phyloP scores from a whole-genome alignment of 2,888 invertebrate species.

The Hoplodrina ambigua region DNA sequence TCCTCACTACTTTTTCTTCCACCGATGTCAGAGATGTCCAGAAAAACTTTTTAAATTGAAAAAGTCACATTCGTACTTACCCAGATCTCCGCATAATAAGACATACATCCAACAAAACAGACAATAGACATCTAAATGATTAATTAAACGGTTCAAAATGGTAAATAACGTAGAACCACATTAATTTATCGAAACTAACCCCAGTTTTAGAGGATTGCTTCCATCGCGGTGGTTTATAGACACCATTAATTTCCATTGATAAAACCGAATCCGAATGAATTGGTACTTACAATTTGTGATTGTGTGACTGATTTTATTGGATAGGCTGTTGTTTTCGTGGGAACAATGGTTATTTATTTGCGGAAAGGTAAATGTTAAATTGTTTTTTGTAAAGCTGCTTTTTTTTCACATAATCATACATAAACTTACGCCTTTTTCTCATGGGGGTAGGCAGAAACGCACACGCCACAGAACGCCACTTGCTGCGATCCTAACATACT shows the following conservation, averaged over 20 bases:
- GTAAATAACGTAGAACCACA: constrained; percentile 36
- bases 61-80: too few species aligned
- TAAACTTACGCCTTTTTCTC: too few species aligned
- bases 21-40: too few species aligned
- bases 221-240: constrained; percentile 47
- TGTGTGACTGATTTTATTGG: constrained; percentile 33
- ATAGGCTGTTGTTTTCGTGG: constrained; percentile 9
- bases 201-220: constrained; percentile 35
- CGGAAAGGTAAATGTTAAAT: background rate
- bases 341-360: background rate
- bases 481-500: too few species aligned
- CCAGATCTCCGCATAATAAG: constrained; percentile 4
- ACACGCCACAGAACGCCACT: too few species aligned
- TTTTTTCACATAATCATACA: too few species aligned
- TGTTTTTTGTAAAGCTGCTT: too few species aligned
- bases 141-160: constrained; percentile 41
- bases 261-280: constrained; percentile 31
- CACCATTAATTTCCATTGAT: constrained; percentile 50
- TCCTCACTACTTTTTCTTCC: too few species aligned
- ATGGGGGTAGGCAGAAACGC: too few species aligned
- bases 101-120: constrained; percentile 11
- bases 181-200: constrained; percentile 46
- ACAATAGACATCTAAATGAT: constrained; percentile 30
- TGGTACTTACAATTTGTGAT: constrained; percentile 20
- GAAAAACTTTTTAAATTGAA: too few species aligned